A percentile compares a stretch with the other conserved stretches of the same genome.
Evolutionary conservation across 2,797 vertebrate species (phyloP).

Genomic region (Pogonophryne albipinna): DNA sequence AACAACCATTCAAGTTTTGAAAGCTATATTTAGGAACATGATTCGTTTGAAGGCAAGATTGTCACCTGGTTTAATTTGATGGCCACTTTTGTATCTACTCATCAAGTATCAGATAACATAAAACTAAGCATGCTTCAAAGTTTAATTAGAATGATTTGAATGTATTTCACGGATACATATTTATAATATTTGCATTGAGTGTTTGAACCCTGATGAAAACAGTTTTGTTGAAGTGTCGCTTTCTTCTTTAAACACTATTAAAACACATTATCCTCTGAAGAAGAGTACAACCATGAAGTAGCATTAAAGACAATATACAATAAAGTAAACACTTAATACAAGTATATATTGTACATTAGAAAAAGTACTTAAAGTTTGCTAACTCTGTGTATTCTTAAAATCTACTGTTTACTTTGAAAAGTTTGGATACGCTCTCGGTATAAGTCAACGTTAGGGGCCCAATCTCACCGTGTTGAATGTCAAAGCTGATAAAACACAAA

Average conservation of each 20-base stretch:
- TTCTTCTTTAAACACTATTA: not conserved
- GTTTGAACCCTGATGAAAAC: not conserved
- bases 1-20: not conserved
- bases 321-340: not conserved
- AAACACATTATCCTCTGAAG: not conserved
- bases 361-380: not conserved
- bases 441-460: not conserved
- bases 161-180: not conserved
- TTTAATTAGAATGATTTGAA: too few species aligned
- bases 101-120: not conserved
- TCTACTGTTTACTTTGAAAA: not conserved
- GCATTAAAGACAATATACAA: too few species aligned
- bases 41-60: not conserved
- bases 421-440: conserved; percentile 1
- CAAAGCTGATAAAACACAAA: conserved; percentile 13
- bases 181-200: not conserved
- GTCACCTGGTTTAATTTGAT: not conserved
- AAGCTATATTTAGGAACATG: not conserved
- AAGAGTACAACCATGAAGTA: not conserved
- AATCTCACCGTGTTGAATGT: conserved; percentile 2
- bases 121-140: not conserved
- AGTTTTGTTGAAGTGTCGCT: too few species aligned
- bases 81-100: not conserved
- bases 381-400: not conserved
- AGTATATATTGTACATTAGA: not conserved